These are phyloP conservation scores for Ferdinandea cuprea DNA, from an alignment of 2,888 invertebrate genomes.

Conservation along the genomic window DNA sequence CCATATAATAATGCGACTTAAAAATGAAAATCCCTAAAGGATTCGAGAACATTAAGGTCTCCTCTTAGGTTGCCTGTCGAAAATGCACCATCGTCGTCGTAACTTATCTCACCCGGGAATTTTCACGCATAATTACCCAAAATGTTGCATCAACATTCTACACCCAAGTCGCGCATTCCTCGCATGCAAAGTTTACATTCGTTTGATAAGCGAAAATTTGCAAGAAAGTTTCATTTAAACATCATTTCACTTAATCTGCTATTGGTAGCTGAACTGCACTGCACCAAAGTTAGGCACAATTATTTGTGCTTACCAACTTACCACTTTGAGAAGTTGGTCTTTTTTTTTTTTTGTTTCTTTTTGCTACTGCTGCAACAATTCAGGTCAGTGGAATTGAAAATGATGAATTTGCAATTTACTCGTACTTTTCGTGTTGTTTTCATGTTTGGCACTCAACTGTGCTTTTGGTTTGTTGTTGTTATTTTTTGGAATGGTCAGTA, in stretches of 20 bases:
- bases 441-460: constrained; percentile 6
- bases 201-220: constrained; percentile 43
- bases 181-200: constrained; percentile 42
- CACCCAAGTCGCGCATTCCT: constrained; percentile 25
- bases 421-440: constrained; percentile 22
- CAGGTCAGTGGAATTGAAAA: constrained; percentile 63
- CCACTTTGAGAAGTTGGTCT: constrained; percentile 8
- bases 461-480: too few species aligned
- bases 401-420: constrained; percentile 55
- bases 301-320: not conserved
- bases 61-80: too few species aligned
- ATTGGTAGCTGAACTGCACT: too few species aligned
- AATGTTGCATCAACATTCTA: constrained; percentile 38
- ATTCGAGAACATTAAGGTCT: too few species aligned
- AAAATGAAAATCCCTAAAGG: too few species aligned
- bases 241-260: constrained; percentile 58
- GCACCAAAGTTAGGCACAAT: constrained; percentile 12
- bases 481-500: constrained; percentile 10
- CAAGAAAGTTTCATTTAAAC: constrained; percentile 59
- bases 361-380: constrained; percentile 45
- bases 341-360: constrained; percentile 6
- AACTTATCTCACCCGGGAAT: too few species aligned
- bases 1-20: too few species aligned
- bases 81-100: too few species aligned
- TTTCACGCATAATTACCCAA: too few species aligned